A percentile compares a stretch with the other conserved stretches of the same genome.
Evolutionary conservation across 2,888 invertebrate species (phyloP).

Genomic region (Taenaris catops): DNA sequence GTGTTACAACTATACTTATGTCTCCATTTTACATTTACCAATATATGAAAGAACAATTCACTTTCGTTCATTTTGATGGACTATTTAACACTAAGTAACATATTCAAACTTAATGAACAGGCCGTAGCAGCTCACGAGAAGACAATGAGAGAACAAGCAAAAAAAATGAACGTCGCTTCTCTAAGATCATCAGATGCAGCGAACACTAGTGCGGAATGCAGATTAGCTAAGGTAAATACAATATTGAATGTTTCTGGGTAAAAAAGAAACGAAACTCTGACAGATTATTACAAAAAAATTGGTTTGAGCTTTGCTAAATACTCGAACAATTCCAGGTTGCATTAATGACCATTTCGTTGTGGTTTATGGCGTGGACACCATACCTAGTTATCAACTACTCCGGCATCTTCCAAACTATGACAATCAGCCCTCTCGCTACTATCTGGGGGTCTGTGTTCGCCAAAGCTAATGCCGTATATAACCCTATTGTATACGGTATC

Average conservation of each 20-base stretch:
- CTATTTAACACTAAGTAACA: too few species aligned
- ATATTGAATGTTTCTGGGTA: too few species aligned
- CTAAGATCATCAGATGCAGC: slow-evolving; percentile 88
- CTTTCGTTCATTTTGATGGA: too few species aligned
- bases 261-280: too few species aligned
- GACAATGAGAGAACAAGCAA: slow-evolving; percentile 93
- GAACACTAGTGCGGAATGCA: slow-evolving; percentile 91
- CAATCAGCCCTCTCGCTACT: slow-evolving; percentile 88
- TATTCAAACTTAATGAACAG: too few species aligned
- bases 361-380: slow-evolving; percentile 97
- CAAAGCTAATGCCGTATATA: slow-evolving; percentile 94
- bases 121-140: slow-evolving; percentile 92
- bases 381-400: slow-evolving; percentile 90
- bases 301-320: too few species aligned
- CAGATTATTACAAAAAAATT: too few species aligned
- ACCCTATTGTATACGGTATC: slow-evolving; percentile 94
- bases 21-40: too few species aligned
- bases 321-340: slow-evolving; percentile 84
- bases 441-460: slow-evolving; percentile 96
- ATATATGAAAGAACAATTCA: too few species aligned
- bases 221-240: slow-evolving; percentile 90
- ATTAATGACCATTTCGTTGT: slow-evolving; percentile 92
- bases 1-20: too few species aligned
- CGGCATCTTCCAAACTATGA: slow-evolving; percentile 87
- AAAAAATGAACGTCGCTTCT: slow-evolving; percentile 96